Evolutionary conservation across 2,888 invertebrate species (phyloP).

Genomic region (Frankliniella fusca): DNA sequence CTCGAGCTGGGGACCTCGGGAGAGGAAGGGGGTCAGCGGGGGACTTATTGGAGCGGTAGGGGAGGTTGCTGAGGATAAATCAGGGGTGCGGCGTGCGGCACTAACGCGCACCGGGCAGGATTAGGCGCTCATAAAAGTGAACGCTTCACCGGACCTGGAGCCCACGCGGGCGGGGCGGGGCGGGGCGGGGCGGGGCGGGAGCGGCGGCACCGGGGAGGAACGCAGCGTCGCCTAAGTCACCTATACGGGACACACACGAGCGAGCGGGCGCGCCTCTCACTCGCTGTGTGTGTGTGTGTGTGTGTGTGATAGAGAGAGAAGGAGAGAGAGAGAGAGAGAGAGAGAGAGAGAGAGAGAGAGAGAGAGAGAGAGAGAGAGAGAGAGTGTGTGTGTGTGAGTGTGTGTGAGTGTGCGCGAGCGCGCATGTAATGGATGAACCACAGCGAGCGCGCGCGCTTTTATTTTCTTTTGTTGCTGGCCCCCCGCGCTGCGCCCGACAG

Average conservation of each 20-base stretch:
- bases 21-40: not conserved
- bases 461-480: not conserved
- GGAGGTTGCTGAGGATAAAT: not conserved
- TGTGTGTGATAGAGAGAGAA: not conserved
- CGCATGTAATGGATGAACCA: no score
- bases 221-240: no score
- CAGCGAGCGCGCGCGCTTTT: not conserved
- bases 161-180: not conserved
- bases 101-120: not conserved
- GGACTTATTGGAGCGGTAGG: not conserved
- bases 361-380: no score
- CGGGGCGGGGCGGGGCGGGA: no score
- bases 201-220: no score
- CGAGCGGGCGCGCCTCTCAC: not conserved
- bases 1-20: not conserved
- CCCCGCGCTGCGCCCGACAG: not conserved
- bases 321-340: no score
- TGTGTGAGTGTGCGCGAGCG: no score
- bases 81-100: not conserved
- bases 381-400: no score
- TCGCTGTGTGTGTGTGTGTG: not conserved
- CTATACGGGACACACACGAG: no score
- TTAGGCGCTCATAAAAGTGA: slow-evolving; percentile 13
- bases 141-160: not conserved
- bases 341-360: no score